Evolutionary conservation across 2,888 invertebrate species (phyloP).

Genomic region (Tuta absoluta): DNA sequence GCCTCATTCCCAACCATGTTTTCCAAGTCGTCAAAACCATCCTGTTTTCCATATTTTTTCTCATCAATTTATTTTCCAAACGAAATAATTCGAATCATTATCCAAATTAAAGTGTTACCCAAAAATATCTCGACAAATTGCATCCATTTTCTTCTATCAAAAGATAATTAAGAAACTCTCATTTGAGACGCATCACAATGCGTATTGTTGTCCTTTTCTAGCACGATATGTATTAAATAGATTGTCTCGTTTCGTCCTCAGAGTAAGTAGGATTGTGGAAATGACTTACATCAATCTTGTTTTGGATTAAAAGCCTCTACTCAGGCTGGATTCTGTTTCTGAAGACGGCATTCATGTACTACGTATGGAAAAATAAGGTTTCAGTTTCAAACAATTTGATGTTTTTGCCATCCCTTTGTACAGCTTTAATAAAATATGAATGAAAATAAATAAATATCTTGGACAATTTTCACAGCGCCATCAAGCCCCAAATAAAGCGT

Average conservation of each 20-base stretch:
- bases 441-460: no score
- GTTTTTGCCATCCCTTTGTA: no score
- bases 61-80: background rate
- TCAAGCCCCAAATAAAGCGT: no score
- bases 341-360: background rate
- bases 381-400: no score
- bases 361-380: background rate
- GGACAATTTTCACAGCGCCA: no score
- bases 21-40: no score
- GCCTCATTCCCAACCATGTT: no score
- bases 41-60: no score
- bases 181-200: constrained; percentile 7
- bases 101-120: constrained; percentile 2
- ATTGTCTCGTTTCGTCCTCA: constrained; percentile 8
- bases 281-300: constrained; percentile 32
- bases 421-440: no score
- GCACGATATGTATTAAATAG: background rate
- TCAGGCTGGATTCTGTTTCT: background rate
- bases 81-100: constrained; percentile 11
- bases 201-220: background rate
- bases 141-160: constrained; percentile 18
- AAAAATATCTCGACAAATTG: constrained; percentile 7
- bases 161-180: constrained; percentile 21
- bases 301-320: constrained; percentile 29
- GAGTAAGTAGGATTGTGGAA: constrained; percentile 12